Percentiles rank a stretch among this genome's conserved stretches.
Evolutionary conservation across 2,113 vertebrate genomes (phyloP).

Genomic region (Girardinichthys multiradiatus): DNA sequence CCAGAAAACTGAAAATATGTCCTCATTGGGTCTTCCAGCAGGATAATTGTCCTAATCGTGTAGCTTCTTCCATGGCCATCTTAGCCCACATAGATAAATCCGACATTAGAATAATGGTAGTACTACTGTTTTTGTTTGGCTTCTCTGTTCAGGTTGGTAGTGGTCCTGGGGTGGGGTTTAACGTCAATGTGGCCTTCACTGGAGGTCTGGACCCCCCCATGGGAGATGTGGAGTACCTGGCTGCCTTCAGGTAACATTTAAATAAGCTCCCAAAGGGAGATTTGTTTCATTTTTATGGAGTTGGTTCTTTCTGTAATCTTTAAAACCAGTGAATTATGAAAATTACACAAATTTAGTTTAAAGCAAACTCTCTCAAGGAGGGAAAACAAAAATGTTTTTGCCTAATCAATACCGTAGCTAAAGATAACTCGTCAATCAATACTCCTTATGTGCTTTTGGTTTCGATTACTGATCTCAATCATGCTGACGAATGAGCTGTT

Average conservation of each 20-base stretch:
- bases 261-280: background rate
- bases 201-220: slow-evolving; percentile 95
- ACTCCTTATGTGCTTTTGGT: fast-evolving
- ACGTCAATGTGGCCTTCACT: slow-evolving; percentile 95
- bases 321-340: too few species aligned
- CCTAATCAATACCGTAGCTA: too few species aligned
- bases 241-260: slow-evolving; percentile 91
- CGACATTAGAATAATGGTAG: background rate
- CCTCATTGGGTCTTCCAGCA: too few species aligned
- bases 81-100: too few species aligned
- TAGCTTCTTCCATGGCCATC: too few species aligned
- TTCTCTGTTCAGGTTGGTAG: slow-evolving; percentile 86
- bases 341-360: too few species aligned
- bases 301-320: background rate
- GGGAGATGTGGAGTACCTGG: slow-evolving; percentile 92
- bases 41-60: too few species aligned
- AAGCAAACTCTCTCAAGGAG: too few species aligned
- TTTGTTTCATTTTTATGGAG: background rate
- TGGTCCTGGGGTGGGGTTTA: slow-evolving; percentile 91
- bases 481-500: background rate
- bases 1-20: too few species aligned
- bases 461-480: background rate
- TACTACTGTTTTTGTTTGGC: background rate
- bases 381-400: too few species aligned
- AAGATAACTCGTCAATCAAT: background rate